Conservation (phyloP, 2,888 invertebrate genomes). For the Zelleria hepariella region DNA sequence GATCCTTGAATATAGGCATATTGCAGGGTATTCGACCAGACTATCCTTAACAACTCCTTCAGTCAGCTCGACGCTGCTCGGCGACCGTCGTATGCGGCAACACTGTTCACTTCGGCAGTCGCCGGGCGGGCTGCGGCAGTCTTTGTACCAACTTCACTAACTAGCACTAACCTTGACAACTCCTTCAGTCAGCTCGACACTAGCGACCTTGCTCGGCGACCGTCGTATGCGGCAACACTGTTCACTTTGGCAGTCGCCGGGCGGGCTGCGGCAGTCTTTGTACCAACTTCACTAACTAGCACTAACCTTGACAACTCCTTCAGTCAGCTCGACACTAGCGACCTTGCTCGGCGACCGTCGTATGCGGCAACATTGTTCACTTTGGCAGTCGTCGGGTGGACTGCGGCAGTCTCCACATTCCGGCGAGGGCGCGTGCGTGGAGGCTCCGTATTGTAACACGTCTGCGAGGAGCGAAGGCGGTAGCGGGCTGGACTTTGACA, state of each 20-base stretch:
- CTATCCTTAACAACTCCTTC: not conserved
- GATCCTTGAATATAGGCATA: no score
- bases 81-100: no score
- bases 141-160: no score
- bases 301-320: conserved; percentile 28
- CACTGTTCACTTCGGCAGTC: no score
- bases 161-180: no score
- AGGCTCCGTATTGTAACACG: conserved; percentile 77
- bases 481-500: conserved; percentile 74
- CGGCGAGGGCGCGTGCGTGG: conserved; percentile 35
- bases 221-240: conserved; percentile 13
- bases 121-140: no score
- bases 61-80: not conserved
- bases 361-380: conserved; percentile 12
- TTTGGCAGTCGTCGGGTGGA: conserved; percentile 39
- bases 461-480: conserved; percentile 81
- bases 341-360: conserved; percentile 24
- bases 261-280: no score
- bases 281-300: no score
- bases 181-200: not conserved
- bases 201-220: conserved; percentile 19
- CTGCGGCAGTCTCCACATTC: conserved; percentile 68
- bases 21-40: no score
- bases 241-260: conserved; percentile 18
- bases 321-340: conserved; percentile 21